Percentiles rank a stretch among this genome's conserved stretches.
These are phyloP conservation scores for Rousettus leschenaultii DNA, from an alignment of 2,113 vertebrate species.

Conservation along the genomic window DNA sequence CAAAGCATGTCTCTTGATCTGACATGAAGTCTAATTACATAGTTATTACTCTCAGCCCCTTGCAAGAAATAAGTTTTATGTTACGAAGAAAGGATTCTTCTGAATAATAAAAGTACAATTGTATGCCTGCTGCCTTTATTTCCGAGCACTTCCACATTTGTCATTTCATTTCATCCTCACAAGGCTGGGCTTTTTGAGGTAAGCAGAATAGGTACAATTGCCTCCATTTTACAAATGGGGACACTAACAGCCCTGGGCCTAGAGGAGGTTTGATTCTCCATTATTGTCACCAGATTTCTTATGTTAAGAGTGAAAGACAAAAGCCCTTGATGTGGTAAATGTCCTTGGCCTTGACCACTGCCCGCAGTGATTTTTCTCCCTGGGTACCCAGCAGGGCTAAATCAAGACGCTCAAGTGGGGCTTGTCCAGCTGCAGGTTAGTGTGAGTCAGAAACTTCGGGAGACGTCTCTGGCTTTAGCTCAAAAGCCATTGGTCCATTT, in stretches of 20 bases:
- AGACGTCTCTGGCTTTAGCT: not conserved
- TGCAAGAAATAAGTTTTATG: not conserved
- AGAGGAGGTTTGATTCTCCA: not conserved
- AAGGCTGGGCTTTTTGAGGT: not conserved
- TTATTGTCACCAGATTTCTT: not conserved
- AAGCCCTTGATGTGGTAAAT: not conserved
- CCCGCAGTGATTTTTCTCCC: not conserved
- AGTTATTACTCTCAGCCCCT: conserved; percentile 46
- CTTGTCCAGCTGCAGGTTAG: not conserved
- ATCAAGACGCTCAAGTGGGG: not conserved
- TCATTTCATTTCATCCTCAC: conserved; percentile 2
- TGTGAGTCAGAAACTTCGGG: not conserved
- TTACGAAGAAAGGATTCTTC: conserved; percentile 5
- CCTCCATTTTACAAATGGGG: not conserved
- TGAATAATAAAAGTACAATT: not conserved
- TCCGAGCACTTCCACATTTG: not conserved
- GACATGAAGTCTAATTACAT: conserved; percentile 50
- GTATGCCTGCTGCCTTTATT: not conserved
- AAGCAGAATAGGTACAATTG: not conserved
- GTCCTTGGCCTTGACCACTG: not conserved
- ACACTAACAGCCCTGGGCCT: not conserved
- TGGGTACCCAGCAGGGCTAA: not conserved
- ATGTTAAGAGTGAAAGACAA: not conserved
- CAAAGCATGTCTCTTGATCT: conserved; percentile 17
- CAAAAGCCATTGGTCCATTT: not conserved